phyloP scores from a whole-genome alignment of 2,888 invertebrate genomes.

The Allolobophora icterica region DNA sequence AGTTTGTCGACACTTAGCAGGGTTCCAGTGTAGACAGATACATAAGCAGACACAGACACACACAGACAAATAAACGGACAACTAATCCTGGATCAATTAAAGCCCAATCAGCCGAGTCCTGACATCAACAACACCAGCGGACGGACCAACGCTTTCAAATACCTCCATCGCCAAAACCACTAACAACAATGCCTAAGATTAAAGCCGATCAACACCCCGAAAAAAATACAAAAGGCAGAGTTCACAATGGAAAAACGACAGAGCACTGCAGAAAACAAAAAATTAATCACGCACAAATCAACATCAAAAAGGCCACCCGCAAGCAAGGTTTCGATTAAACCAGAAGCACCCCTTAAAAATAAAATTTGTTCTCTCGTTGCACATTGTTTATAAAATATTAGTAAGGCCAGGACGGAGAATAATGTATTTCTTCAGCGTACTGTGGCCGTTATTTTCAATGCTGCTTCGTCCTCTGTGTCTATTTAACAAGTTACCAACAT shows the following conservation, averaged over 20 bases:
- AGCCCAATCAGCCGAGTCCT: slow-evolving; percentile 7
- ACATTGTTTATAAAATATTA: background rate
- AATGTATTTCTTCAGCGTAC: background rate
- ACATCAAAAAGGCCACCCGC: background rate
- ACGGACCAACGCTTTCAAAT: slow-evolving; percentile 3
- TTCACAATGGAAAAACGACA: background rate
- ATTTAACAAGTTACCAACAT: background rate
- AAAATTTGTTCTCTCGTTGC: background rate
- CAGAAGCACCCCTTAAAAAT: background rate
- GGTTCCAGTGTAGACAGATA: background rate
- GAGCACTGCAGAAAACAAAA: background rate
- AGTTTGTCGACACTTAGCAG: background rate
- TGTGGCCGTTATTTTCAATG: background rate
- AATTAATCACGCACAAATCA: background rate
- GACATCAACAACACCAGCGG: background rate
- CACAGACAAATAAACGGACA: background rate
- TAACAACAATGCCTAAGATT: background rate
- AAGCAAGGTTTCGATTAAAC: background rate
- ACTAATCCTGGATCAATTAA: background rate
- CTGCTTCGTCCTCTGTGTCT: background rate
- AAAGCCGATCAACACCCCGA: background rate
- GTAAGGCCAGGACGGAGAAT: background rate
- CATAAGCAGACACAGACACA: too few species aligned
- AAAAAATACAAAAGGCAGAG: background rate
- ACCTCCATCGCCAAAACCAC: background rate